Percentiles rank a stretch among this genome's conserved stretches.
Evolutionary conservation across 1,140 invertebrate genomes (phyloP).

Genomic region (Caenorhabditis brenneri): DNA sequence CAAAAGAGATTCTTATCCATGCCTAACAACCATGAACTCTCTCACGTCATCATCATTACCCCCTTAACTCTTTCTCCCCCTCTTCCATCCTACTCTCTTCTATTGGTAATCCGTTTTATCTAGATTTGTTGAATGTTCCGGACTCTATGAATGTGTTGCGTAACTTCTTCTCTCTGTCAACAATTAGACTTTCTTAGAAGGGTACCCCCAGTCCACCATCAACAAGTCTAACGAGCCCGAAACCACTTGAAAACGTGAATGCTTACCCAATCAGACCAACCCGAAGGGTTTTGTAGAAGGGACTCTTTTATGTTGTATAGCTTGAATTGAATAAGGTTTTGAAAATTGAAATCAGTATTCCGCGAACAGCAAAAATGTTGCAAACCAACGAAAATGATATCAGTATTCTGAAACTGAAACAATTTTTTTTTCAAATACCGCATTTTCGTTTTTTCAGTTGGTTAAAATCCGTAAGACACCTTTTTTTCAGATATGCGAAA

Average conservation of each 20-base stretch:
- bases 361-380: too few relatives aligned
- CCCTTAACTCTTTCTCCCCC: background rate
- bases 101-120: slow-evolving; percentile 31
- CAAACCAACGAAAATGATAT: too few relatives aligned
- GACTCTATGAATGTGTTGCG: slow-evolving; percentile 41
- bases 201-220: background rate
- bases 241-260: slow-evolving; percentile 38
- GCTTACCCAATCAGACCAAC: slow-evolving; percentile 39
- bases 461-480: too few relatives aligned
- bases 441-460: too few relatives aligned
- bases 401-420: too few relatives aligned
- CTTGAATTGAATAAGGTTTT: background rate
- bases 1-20: slow-evolving; percentile 2
- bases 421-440: too few relatives aligned
- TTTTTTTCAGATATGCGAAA: slow-evolving; percentile 74
- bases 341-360: too few relatives aligned
- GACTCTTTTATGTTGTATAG: background rate
- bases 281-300: background rate
- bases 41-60: background rate
- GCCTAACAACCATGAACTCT: slow-evolving; percentile 12
- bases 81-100: background rate
- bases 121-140: slow-evolving; percentile 42
- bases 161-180: slow-evolving; percentile 29
- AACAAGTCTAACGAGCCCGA: slow-evolving; percentile 30
- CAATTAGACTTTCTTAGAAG: slow-evolving; percentile 35